A percentile compares a stretch with the other conserved stretches of the same genome.
These are phyloP conservation scores for Drosophila quinaria DNA, from an alignment of 2,888 invertebrate species.

Conservation along the genomic window DNA sequence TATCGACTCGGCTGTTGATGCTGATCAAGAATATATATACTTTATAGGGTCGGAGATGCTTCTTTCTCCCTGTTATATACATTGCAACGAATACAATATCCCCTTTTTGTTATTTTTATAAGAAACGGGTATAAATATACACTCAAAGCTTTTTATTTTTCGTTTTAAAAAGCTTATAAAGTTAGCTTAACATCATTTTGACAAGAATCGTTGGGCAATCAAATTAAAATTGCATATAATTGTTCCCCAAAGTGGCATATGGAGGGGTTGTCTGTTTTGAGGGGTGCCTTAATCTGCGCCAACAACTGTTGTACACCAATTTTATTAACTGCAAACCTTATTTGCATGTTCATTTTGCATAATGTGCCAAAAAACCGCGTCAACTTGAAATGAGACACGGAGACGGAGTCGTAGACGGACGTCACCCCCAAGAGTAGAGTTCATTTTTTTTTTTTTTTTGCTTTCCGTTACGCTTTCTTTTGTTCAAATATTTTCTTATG, in stretches of 20 bases:
- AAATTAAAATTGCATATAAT: conserved; percentile 76
- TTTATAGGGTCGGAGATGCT: too few species aligned
- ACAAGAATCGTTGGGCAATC: conserved; percentile 73
- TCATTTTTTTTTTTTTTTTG: conserved; percentile 33
- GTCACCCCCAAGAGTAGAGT: conserved; percentile 37
- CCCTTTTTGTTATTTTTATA: too few species aligned
- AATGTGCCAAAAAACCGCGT: conserved; percentile 72
- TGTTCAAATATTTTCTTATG: conserved; percentile 79
- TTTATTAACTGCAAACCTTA: conserved; percentile 85
- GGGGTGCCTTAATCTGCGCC: conserved; percentile 32
- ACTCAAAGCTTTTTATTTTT: conserved; percentile 4
- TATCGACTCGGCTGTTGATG: too few species aligned
- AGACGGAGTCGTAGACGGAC: conserved; percentile 1
- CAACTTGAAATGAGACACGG: conserved; percentile 40
- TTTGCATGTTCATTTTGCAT: conserved; percentile 85
- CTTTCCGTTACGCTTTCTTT: conserved; percentile 54
- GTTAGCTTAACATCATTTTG: conserved; percentile 17
- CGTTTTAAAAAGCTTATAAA: conserved; percentile 13
- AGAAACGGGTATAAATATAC: too few species aligned
- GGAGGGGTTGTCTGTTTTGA: conserved; percentile 39
- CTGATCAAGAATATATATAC: too few species aligned
- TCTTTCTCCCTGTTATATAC: too few species aligned
- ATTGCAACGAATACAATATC: too few species aligned
- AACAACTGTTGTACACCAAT: conserved; percentile 74
- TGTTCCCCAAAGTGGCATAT: conserved; percentile 77